Evolutionary conservation across 37 sponge, comb jelly and placozoan species (phyloP).

Genomic region (Corticium candelabrum): DNA sequence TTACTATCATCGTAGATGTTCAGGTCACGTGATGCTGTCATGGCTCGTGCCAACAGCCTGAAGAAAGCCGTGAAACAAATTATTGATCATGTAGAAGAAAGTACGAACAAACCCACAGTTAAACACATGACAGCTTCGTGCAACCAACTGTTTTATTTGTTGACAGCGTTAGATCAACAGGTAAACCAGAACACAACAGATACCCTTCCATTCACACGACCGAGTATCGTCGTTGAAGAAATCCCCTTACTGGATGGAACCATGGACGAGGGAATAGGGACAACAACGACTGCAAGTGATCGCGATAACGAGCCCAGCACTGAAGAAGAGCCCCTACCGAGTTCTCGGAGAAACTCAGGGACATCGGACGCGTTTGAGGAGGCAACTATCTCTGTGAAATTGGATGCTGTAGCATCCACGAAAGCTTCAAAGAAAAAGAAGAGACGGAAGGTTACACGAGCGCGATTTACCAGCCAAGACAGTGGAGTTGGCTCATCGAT

Average conservation of each 20-base stretch:
- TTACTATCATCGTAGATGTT: no score
- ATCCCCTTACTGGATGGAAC: background rate
- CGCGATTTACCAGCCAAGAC: background rate
- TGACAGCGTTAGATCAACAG: background rate
- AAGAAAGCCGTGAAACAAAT: constrained; percentile 68
- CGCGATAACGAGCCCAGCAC: no score
- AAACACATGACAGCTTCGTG: background rate
- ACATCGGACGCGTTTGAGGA: no score
- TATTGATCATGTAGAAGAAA: constrained; percentile 40
- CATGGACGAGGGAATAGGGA: background rate
- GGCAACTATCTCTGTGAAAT: no score
- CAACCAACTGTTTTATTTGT: constrained; percentile 1
- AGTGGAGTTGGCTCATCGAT: background rate
- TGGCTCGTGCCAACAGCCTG: constrained; percentile 74
- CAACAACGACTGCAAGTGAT: background rate
- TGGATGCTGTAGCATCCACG: no score
- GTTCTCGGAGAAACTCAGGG: no score
- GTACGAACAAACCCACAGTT: background rate
- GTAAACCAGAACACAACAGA: background rate
- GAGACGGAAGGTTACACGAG: no score
- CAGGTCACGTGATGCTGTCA: constrained; percentile 44
- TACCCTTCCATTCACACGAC: background rate
- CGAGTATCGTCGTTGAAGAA: background rate
- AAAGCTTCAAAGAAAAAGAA: no score
- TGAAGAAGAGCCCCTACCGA: no score